Base-by-base conservation (phyloP, 2,888 invertebrate genomes). In the Drosophila mimetica region DNA sequence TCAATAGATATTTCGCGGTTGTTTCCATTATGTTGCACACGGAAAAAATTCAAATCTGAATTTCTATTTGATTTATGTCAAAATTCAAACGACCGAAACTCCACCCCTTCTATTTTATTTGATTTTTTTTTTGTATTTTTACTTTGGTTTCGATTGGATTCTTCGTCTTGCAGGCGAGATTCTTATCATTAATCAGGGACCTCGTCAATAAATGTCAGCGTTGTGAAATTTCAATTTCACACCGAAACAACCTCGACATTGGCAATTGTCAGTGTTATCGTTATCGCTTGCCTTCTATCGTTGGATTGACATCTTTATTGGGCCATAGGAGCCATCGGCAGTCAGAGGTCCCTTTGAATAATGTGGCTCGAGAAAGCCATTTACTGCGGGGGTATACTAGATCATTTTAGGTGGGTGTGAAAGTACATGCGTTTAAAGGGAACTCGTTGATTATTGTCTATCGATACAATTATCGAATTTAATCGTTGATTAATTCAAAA, bases 21-120 rank as follows among this genome's bases (percentile, higher is more conserved):
- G 84, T 85, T 89, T 90, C 85, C 81, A 89, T 89, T 88, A 88
- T 89, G 79, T 74, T 77, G 80, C 86, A 79, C 89, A 89, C 85
- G 67, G 71, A 65, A 11, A 32, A 51, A 44, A 42, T 37, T 25
- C 14, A 42, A 32, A 63, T 54, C 46, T 46, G 63, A 59, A 41
- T n/a, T n/a, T n/a, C 86, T 86, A 89, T 91, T 91, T 91, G 91
- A 91, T 91, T 91, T 91, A 91, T 91, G 91, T 91, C 91, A 91
- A 77, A 90, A 79, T 87, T 87, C 77, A 85, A 88, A 84, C 89
- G 84, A 86, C 16, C 36, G n/a, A 3, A 20, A 5, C 39, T 42
- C 28, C 30, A 46, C 28, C 46, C 46, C 44, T 44, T 44, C 14
- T 36, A 22, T 36, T 36, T 20, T 14, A 47, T 54, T 51, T 18